phyloP scores from a whole-genome alignment of 1,140 invertebrate genomes.

The Amyelois transitella region DNA sequence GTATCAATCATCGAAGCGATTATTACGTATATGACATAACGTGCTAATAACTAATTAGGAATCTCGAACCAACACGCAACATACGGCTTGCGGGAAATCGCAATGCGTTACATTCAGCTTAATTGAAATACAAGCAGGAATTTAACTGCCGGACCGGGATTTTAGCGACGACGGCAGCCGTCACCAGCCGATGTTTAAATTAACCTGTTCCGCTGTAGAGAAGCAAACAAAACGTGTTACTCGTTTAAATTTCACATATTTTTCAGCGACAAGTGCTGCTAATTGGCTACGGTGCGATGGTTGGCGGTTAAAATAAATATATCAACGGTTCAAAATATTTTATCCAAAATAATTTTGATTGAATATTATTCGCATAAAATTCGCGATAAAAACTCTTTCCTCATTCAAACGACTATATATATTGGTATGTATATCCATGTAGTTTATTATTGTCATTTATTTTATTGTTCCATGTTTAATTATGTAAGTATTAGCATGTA shows the following conservation, averaged over 20 bases:
- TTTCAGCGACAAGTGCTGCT: constrained; percentile 1
- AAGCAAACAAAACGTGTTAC: constrained; percentile 17
- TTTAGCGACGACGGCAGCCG: constrained; percentile 8
- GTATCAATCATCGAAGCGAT: not conserved
- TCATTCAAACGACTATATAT: too few relatives aligned
- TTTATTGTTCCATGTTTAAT: too few relatives aligned
- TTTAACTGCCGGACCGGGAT: constrained; percentile 19
- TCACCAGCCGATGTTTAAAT: not conserved
- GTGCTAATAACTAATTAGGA: not conserved
- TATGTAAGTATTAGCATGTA: too few relatives aligned
- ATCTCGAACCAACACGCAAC: not conserved
- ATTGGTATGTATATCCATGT: too few relatives aligned
- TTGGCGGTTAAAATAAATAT: too few relatives aligned
- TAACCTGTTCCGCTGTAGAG: constrained; percentile 9
- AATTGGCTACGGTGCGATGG: too few relatives aligned
- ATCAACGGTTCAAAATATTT: too few relatives aligned
- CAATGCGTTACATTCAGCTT: constrained; percentile 12
- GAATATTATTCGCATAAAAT: too few relatives aligned
- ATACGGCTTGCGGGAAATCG: constrained; percentile 9
- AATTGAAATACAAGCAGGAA: constrained; percentile 24
- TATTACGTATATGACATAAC: not conserved
- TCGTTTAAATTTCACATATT: constrained; percentile 14
- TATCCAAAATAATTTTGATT: too few relatives aligned
- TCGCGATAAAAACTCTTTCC: too few relatives aligned
- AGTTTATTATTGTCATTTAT: too few relatives aligned